phyloP scores from a whole-genome alignment of 2,113 vertebrate species.

The Anoplopoma fimbria region DNA sequence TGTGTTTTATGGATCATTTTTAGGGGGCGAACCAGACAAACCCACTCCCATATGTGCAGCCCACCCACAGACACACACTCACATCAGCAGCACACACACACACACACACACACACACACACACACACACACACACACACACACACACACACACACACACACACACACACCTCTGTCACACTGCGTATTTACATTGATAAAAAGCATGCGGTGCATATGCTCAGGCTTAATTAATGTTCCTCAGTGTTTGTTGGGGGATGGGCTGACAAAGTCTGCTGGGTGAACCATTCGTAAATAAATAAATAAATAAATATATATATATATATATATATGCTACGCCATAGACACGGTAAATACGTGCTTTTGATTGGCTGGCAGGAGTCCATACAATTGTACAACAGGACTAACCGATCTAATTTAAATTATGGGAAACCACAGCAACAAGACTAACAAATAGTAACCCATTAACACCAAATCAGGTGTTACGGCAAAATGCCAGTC shows the following conservation, averaged over 20 bases:
- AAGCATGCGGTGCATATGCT: background rate
- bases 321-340: no score
- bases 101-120: slow-evolving; percentile 39
- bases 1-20: slow-evolving; percentile 33
- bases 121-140: background rate
- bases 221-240: slow-evolving; percentile 38
- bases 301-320: no score
- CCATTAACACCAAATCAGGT: no score
- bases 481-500: no score
- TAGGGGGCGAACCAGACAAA: slow-evolving; percentile 1
- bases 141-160: slow-evolving; percentile 19
- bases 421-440: background rate
- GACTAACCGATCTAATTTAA: background rate
- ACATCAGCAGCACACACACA: background rate
- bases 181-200: slow-evolving; percentile 38
- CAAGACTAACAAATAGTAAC: no score
- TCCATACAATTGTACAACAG: no score
- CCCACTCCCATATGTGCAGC: slow-evolving; percentile 21
- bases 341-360: background rate
- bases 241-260: slow-evolving; percentile 31
- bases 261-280: background rate
- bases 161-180: slow-evolving; percentile 33
- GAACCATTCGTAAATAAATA: no score
- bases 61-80: background rate
- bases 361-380: slow-evolving; percentile 8